Percentiles rank a stretch among this genome's conserved stretches.
phyloP scores from a whole-genome alignment of 2,888 invertebrate species.

The Platycheirus rosarum region DNA sequence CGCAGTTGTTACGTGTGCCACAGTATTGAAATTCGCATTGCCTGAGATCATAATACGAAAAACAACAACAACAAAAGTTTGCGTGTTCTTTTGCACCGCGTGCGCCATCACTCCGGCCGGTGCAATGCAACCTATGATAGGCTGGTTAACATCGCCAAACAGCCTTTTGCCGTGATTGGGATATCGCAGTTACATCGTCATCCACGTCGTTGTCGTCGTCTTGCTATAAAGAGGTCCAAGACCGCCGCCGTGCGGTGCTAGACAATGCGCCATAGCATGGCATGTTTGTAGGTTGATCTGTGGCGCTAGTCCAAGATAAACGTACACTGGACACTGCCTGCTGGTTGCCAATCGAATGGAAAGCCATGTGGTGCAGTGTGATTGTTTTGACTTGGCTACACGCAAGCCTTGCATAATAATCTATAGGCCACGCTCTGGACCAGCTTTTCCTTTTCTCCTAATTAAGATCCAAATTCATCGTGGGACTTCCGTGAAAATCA shows the following conservation, averaged over 20 bases:
- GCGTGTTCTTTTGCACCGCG: constrained; percentile 57
- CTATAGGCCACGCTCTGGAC: not conserved
- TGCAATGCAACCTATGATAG: constrained; percentile 25
- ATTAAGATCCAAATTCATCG: constrained; percentile 54
- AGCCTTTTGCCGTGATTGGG: constrained; percentile 60
- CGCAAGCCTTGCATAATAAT: constrained; percentile 58
- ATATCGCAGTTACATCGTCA: constrained; percentile 50
- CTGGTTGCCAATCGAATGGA: constrained; percentile 26
- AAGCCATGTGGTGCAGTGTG: constrained; percentile 55
- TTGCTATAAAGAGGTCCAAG: constrained; percentile 6
- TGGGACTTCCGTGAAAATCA: constrained; percentile 54
- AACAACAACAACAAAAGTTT: constrained; percentile 31
- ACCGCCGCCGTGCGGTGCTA: constrained; percentile 7
- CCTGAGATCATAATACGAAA: constrained; percentile 15
- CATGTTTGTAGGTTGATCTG: constrained; percentile 61
- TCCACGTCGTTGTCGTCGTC: constrained; percentile 17
- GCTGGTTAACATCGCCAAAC: constrained; percentile 60
- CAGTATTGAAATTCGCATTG: constrained; percentile 51
- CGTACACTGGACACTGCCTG: constrained; percentile 19
- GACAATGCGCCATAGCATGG: constrained; percentile 48
- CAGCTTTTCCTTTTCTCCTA: constrained; percentile 43
- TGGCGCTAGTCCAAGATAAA: constrained; percentile 69
- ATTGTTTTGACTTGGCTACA: constrained; percentile 55
- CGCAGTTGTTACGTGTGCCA: constrained; percentile 41
- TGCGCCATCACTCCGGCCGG: not conserved